Evolutionary conservation across 2,888 invertebrate genomes (phyloP).

Genomic region (Idaea straminata): DNA sequence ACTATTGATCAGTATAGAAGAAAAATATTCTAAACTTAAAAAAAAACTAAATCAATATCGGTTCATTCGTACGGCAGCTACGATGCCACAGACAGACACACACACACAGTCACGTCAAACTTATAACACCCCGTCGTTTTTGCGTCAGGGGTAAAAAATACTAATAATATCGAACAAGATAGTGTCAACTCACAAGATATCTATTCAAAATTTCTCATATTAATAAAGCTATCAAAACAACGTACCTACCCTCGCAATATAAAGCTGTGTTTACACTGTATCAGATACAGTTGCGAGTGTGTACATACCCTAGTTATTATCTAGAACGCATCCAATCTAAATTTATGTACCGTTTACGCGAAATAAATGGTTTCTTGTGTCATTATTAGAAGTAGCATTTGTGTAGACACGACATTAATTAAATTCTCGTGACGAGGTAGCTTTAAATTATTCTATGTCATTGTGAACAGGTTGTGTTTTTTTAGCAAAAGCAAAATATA

Average conservation of each 20-base stretch:
- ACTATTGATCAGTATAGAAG: no score
- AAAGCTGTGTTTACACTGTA: conserved; percentile 7
- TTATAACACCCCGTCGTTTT: no score
- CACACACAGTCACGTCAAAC: no score
- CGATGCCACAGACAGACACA: no score
- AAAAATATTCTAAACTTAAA: no score
- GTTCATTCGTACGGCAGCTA: no score
- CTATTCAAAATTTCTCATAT: not conserved
- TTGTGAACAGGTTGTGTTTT: no score
- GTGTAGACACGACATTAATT: not conserved
- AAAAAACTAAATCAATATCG: no score
- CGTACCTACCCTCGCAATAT: conserved; percentile 1
- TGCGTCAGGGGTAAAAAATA: no score
- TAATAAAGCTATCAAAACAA: conserved; percentile 15
- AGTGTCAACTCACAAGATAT: not conserved
- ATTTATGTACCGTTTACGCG: not conserved
- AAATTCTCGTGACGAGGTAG: not conserved
- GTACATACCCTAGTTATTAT: conserved; percentile 9
- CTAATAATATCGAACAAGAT: no score
- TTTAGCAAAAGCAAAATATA: no score
- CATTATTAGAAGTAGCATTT: not conserved
- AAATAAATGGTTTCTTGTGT: not conserved
- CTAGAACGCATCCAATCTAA: conserved; percentile 9
- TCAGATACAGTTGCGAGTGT: conserved; percentile 4
- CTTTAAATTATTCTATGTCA: not conserved